A percentile compares a stretch with the other conserved stretches of the same genome.
Evolutionary conservation across 1,140 invertebrate genomes (phyloP).

Genomic region (Hesperophylax magnus): DNA sequence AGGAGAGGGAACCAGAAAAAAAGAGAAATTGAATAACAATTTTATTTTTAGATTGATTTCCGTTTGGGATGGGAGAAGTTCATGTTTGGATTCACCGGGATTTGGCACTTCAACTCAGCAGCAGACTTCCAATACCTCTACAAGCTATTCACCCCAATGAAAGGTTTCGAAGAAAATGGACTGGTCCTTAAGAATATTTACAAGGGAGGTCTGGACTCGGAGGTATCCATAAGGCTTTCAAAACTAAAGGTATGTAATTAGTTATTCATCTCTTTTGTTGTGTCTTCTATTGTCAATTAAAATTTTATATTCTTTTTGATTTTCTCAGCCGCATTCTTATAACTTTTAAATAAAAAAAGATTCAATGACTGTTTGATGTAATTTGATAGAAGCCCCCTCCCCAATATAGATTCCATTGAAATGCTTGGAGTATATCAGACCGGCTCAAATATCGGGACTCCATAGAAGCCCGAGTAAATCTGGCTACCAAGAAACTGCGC

Average conservation of each 20-base stretch:
- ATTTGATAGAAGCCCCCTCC: too few relatives aligned
- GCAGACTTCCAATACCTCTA: slow-evolving; percentile 84
- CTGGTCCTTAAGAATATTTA: slow-evolving; percentile 78
- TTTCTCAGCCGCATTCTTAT: too few relatives aligned
- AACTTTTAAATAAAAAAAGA: too few relatives aligned
- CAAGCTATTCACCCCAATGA: slow-evolving; percentile 81
- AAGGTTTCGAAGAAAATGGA: slow-evolving; percentile 82
- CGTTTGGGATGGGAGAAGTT: slow-evolving; percentile 81
- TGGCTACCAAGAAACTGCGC: too few relatives aligned
- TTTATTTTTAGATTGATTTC: slow-evolving; percentile 75
- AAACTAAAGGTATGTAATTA: slow-evolving; percentile 71
- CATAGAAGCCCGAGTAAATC: too few relatives aligned
- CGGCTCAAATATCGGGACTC: too few relatives aligned
- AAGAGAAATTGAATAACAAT: not conserved
- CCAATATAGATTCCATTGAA: too few relatives aligned
- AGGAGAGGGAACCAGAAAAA: too few relatives aligned
- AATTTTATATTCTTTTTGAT: too few relatives aligned
- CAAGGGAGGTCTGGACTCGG: slow-evolving; percentile 76
- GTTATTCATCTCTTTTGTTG: not conserved
- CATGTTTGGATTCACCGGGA: slow-evolving; percentile 80
- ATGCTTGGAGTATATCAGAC: too few relatives aligned
- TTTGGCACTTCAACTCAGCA: slow-evolving; percentile 79
- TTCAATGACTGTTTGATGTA: too few relatives aligned
- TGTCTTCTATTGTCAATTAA: not conserved
- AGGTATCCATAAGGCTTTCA: slow-evolving; percentile 77